Base-by-base conservation (phyloP, 2,113 vertebrate genomes). In the Bubalus kerabau region DNA sequence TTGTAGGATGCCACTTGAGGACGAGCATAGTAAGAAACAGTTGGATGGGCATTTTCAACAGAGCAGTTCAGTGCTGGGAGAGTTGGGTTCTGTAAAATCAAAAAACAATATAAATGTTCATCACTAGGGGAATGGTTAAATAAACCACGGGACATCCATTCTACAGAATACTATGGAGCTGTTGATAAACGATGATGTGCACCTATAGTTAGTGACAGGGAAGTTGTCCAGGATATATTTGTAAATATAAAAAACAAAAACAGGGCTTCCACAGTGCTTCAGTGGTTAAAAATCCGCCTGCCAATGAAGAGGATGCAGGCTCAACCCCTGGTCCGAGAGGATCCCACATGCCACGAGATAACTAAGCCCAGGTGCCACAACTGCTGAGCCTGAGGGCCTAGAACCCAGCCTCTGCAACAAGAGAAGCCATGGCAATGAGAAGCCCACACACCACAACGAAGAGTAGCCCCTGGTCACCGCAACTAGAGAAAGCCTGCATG, bases 51-150 rank as follows among this genome's bases (percentile, higher is more conserved):
- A 50, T 99, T 99, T 97, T 99, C 99, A 62, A 99, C 99, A 4
- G 99, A 99, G 96, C 99, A 99, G 90, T 99, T 98, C 93, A 99
- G 99, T 0, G 99, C 99, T 28, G 99, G 99, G 60, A 99, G 98
- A 52, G 99, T 98, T 54, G 99, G 99, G 94, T 98, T 99, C 99
- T 99, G 98, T 78, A 83, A 97, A 46, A 87, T 91, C 36, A 88
- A 24, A 91, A 91, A 91, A 89, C 26, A 91, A 80, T 24, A 90
- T 87, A 87, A 94, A 92, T 4, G 0, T 46, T 87, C 36, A 46
- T 94, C 74, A 64, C 24, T 87, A 85, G 36, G 5, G 90, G 21
- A 87, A 84, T 54, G 43, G 28, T 87, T 91, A 71, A 90, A 94
- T 62, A 87, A 94, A n/a, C 23, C 30, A 9, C 26, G 57, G 17